A percentile compares a stretch with the other conserved stretches of the same genome.
Conservation (phyloP, 2,797 vertebrate genomes). For the Onychomys leucogaster region DNA sequence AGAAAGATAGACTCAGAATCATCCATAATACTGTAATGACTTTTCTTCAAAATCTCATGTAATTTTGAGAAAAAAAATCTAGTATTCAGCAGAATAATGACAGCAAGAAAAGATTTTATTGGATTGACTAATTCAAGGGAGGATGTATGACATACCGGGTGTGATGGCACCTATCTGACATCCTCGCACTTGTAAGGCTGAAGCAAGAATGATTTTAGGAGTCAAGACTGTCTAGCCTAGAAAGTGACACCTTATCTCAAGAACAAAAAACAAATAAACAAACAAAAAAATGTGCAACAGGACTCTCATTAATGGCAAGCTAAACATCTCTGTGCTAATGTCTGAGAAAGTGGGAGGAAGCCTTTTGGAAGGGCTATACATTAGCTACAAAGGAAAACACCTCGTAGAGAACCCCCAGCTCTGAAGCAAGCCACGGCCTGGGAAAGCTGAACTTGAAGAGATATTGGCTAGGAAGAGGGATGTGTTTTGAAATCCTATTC, state of each 20-base stretch:
- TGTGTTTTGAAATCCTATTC: conserved; percentile 10
- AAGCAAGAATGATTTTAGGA: background rate
- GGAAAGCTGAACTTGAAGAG: background rate
- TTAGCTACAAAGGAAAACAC: background rate
- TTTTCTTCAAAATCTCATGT: background rate
- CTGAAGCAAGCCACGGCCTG: background rate
- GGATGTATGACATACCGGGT: background rate
- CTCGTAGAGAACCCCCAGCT: background rate
- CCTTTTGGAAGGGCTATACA: background rate
- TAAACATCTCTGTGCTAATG: background rate
- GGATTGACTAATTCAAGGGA: background rate
- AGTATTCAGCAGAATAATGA: background rate
- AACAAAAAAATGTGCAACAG: background rate
- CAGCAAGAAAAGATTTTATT: conserved; percentile 26
- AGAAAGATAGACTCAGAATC: background rate
- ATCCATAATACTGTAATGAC: background rate
- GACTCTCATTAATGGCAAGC: background rate
- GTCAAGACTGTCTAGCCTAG: background rate
- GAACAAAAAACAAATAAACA: background rate
- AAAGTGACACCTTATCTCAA: background rate
- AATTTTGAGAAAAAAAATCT: conserved; percentile 35
- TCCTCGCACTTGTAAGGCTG: too few species aligned
- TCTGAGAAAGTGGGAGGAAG: too few species aligned
- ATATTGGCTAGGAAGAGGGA: background rate
- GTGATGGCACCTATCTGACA: rapidly evolving